These are phyloP conservation scores for Pontoporia blainvillei DNA, from an alignment of 2,113 vertebrate genomes.

Conservation along the genomic window DNA sequence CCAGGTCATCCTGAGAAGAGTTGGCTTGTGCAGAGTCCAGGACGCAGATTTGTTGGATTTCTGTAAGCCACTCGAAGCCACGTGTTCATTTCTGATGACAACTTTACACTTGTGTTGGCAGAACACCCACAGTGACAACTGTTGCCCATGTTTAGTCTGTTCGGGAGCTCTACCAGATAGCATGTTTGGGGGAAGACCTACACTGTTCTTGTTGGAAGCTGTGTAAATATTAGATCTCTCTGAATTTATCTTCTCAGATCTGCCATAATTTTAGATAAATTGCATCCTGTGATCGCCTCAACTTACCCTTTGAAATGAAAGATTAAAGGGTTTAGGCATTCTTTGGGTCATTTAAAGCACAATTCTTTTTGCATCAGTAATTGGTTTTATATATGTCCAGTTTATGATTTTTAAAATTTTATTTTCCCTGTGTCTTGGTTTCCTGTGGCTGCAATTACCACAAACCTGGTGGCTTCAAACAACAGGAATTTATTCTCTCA, in stretches of 20 bases:
- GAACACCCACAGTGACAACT: conserved; percentile 73
- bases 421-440: background rate
- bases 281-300: background rate
- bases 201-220: conserved; percentile 56
- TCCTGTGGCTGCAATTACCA: background rate
- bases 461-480: background rate
- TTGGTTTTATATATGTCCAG: background rate
- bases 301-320: conserved; percentile 31
- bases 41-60: conserved; percentile 55
- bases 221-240: conserved; percentile 58
- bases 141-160: conserved; percentile 71
- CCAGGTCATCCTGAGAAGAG: conserved; percentile 48
- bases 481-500: background rate
- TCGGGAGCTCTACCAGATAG: conserved; percentile 53
- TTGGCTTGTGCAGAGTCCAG: conserved; percentile 49
- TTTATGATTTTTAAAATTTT: background rate
- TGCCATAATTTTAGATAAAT: conserved; percentile 18
- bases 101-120: conserved; percentile 72
- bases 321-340: conserved; percentile 16
- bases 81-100: conserved; percentile 71
- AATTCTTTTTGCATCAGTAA: background rate
- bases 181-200: conserved; percentile 42
- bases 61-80: conserved; percentile 56
- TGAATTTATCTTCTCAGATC: conserved; percentile 37
- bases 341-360: conserved; percentile 17